A percentile compares a stretch with the other conserved stretches of the same genome.
Evolutionary conservation across 1,140 invertebrate genomes (phyloP).

Genomic region (Diabrotica virgifera): DNA sequence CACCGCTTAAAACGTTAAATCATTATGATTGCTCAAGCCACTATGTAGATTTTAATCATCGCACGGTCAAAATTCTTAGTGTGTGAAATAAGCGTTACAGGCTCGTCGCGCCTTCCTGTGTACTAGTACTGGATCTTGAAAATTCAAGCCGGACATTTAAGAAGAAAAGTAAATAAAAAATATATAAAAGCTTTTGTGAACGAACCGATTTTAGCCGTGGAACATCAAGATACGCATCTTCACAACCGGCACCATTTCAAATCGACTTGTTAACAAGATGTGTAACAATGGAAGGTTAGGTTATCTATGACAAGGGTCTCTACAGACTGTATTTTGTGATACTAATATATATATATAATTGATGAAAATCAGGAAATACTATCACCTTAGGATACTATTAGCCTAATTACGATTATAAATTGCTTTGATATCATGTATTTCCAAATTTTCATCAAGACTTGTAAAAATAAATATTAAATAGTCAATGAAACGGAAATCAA

Average conservation of each 20-base stretch:
- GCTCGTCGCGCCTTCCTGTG: too few species aligned
- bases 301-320: neutral
- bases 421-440: neutral
- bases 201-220: neutral
- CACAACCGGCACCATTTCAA: neutral
- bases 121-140: too few species aligned
- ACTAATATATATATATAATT: neutral
- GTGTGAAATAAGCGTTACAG: too few species aligned
- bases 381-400: neutral
- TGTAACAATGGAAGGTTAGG: neutral
- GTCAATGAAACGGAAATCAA: neutral
- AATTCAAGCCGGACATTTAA: neutral
- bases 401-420: neutral
- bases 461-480: constrained; percentile 1
- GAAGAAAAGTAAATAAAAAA: neutral
- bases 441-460: neutral
- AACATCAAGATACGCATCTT: neutral
- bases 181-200: neutral
- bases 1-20: too few species aligned
- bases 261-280: neutral
- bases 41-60: too few species aligned
- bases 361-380: neutral
- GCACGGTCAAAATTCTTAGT: too few species aligned
- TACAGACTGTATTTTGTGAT: neutral
- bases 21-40: too few species aligned